Conservation (phyloP, 2,113 vertebrate species). For the Canis aureus region DNA sequence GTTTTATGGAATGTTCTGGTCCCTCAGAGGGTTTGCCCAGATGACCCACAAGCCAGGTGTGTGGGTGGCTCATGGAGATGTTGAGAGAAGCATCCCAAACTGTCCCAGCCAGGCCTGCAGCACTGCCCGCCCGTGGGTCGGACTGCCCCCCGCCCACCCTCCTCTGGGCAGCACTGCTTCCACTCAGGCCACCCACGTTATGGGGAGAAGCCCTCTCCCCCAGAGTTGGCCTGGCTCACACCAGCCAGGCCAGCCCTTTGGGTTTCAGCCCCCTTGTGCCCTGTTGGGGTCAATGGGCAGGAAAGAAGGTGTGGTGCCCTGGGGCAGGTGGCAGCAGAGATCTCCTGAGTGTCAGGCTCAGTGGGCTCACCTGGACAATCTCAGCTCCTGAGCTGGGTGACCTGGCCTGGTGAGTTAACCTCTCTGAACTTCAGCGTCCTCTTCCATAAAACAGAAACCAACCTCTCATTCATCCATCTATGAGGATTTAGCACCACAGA, state of each 20-base stretch:
- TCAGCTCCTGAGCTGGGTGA: background rate
- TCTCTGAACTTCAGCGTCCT: background rate
- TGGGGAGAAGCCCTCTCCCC: background rate
- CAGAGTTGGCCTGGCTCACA: background rate
- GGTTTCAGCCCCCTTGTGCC: background rate
- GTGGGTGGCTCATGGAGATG: background rate
- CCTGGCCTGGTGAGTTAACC: background rate
- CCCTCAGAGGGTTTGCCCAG: background rate
- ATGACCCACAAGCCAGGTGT: background rate
- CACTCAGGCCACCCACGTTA: no score
- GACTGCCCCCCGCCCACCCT: accelerated
- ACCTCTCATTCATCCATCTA: accelerated
- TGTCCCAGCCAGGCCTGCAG: background rate
- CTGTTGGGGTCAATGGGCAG: background rate
- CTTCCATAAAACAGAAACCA: background rate
- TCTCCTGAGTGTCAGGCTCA: accelerated
- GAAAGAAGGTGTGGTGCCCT: accelerated
- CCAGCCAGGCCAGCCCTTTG: background rate
- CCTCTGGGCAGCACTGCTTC: accelerated
- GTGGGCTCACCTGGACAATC: background rate
- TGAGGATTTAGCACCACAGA: accelerated
- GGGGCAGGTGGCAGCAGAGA: accelerated
- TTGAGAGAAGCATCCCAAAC: background rate
- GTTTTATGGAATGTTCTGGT: background rate
- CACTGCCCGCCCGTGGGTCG: accelerated